phyloP scores from a whole-genome alignment of 2,113 vertebrate species.

The Heterocephalus glaber region DNA sequence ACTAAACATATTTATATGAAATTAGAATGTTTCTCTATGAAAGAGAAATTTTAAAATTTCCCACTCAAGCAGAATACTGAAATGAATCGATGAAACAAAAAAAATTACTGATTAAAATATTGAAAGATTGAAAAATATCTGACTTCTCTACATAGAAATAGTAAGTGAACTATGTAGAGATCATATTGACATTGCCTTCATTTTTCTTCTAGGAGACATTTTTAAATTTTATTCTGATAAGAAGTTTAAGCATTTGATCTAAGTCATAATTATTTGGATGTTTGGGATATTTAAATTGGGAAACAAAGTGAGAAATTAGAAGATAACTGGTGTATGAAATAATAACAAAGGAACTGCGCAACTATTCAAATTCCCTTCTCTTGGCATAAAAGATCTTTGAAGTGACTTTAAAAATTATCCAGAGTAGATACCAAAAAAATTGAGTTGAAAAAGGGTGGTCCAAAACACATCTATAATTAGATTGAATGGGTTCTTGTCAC shows the following conservation, averaged over 20 bases:
- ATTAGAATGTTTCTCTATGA: background rate
- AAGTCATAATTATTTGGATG: background rate
- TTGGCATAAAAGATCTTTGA: background rate
- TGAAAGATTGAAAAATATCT: background rate
- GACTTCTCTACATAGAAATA: background rate
- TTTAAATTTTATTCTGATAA: background rate
- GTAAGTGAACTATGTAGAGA: background rate
- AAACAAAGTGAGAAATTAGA: background rate
- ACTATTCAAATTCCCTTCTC: background rate
- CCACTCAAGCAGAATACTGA: background rate
- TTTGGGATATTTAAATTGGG: background rate
- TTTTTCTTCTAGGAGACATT: background rate
- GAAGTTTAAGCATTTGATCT: background rate
- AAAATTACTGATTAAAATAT: background rate
- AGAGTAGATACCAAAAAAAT: background rate
- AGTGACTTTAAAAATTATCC: background rate
- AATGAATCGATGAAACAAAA: background rate
- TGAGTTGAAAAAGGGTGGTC: background rate
- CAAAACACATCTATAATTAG: background rate
- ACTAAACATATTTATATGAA: background rate
- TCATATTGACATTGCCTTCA: background rate
- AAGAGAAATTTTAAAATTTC: background rate
- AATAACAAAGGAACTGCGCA: background rate
- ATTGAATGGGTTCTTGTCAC: background rate
- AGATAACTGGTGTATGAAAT: background rate